Conservation (phyloP, 2,797 vertebrate genomes). For the Alectoris magna region DNA sequence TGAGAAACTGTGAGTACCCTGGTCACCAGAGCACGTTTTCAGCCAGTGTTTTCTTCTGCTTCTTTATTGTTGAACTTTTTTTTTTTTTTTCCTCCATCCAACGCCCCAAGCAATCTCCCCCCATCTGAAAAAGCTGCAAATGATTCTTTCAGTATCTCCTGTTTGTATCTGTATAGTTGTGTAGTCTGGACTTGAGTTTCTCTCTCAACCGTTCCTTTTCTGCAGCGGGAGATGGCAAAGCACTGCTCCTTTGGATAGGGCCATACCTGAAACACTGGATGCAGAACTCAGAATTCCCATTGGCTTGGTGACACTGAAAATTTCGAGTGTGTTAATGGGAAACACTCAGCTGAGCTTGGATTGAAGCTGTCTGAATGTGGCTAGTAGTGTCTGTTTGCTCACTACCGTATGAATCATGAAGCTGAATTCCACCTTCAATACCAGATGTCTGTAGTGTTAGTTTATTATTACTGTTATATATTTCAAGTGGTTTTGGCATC, state of each 20-base stretch:
- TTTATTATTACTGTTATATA: background rate
- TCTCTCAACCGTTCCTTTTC: background rate
- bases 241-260: background rate
- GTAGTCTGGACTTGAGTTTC: no score
- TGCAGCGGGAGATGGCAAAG: background rate
- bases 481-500: background rate
- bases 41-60: background rate
- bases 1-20: background rate
- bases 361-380: background rate
- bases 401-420: background rate
- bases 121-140: background rate
- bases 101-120: background rate
- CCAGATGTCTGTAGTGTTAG: background rate
- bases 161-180: background rate
- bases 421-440: constrained; percentile 15
- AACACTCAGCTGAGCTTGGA: constrained; percentile 34
- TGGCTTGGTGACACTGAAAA: background rate
- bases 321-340: background rate
- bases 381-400: background rate
- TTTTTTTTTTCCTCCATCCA: background rate
- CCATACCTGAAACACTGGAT: background rate
- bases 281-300: background rate
- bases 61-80: background rate
- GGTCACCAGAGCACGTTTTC: background rate
- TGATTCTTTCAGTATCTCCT: background rate